These are phyloP conservation scores for Manduca sexta DNA, from an alignment of 1,140 invertebrate genomes.

Conservation along the genomic window DNA sequence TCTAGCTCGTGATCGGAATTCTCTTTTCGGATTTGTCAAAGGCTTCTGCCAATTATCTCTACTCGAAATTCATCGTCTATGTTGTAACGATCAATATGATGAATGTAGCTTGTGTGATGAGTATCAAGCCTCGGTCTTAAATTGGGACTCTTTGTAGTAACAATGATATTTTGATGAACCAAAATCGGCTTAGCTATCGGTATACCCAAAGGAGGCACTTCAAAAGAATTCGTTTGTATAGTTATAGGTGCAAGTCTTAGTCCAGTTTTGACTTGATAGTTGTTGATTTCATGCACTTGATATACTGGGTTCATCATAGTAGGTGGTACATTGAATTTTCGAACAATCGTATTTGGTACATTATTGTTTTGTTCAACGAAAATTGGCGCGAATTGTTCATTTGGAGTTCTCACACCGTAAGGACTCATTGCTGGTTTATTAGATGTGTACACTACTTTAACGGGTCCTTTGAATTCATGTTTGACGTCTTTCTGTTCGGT, in stretches of 20 bases:
- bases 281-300: constrained; percentile 1
- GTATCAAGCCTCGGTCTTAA: constrained; percentile 3
- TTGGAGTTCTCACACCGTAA: neutral
- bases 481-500: neutral
- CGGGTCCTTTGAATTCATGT: neutral
- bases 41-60: neutral
- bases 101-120: neutral
- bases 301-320: neutral
- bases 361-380: neutral
- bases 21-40: too few relatives aligned
- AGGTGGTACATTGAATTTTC: neutral
- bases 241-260: constrained; percentile 20
- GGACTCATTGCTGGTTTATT: neutral
- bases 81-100: too few relatives aligned
- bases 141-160: constrained; percentile 24
- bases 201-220: constrained; percentile 47
- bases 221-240: constrained; percentile 50
- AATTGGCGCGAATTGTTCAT: neutral
- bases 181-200: constrained; percentile 31
- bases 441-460: neutral
- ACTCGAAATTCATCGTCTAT: neutral
- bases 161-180: constrained; percentile 47
- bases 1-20: neutral
- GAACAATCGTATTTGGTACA: neutral
- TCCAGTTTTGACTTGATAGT: neutral